Evolutionary conservation across 2,113 vertebrate genomes (phyloP), one percentile per base, ranked within the genome.

Genomic region (Heterotilapia buettikoferi): DNA sequence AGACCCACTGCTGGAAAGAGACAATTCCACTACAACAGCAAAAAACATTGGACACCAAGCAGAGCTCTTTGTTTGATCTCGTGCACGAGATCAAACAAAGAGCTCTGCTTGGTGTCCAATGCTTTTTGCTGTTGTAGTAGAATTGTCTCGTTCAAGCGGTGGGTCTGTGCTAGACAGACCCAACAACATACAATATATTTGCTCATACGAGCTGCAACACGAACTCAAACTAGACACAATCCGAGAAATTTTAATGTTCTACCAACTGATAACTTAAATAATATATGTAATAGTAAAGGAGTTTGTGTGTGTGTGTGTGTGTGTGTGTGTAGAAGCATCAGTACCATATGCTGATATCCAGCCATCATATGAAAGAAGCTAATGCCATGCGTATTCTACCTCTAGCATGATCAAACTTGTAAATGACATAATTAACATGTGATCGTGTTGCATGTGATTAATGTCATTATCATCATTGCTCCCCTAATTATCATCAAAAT

Each of bases 401-500:
- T 11, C 16, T 45, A 36, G 47, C 38, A 26, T 84, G 52, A 83
- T 84, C 13, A 81, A 63, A 80, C 26, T 13, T 45, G 6, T 29
- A 76, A 85, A 83, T 80, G 24, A 82, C 47, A 80, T 86, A 24
- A 86, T 89, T 87, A 80, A 29, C 3, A 11, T 59, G n/a, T 83
- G 54, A 6, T 33, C 53, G 45, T 21, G 9, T 71, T 54, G 43
- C 81, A 29, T 80, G 21, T 0, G 10, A 88, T 81, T 82, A 57
- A 83, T 76, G 68, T 68, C 52, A 86, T 90, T 81, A 85, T 56
- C 63, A n/a, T 84, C 81, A 90, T 78, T 86, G 36, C 81, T 76
- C 6, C 50, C n/a, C 71, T 85, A 45, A 84, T 92, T 80, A 88
- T 90, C 56, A 87, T 92, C 86, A 83, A 85, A 84, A 54, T 59